Conservation (phyloP, 2,797 vertebrate species). For the Denticeps clupeoides region DNA sequence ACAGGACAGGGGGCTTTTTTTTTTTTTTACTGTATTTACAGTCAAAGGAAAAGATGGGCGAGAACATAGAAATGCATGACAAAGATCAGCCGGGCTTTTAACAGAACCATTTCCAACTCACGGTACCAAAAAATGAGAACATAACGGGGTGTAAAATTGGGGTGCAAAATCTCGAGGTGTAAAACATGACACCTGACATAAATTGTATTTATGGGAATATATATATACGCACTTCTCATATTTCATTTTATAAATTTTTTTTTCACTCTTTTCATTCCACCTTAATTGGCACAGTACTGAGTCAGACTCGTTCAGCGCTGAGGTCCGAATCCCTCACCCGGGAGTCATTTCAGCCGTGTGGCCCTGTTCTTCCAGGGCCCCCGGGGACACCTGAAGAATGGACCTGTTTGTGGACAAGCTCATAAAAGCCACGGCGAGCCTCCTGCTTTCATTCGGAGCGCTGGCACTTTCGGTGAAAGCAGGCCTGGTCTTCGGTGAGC, state of each 20-base stretch:
- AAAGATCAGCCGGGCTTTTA: too few relatives aligned
- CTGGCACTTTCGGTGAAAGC: constrained; percentile 21
- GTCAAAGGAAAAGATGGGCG: too few relatives aligned
- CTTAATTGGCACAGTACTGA: constrained; percentile 38
- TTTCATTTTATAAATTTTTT: constrained; percentile 36
- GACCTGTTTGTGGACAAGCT: constrained; percentile 33
- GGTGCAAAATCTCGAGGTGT: constrained; percentile 13
- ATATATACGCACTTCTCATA: constrained; percentile 28
- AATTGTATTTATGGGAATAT: constrained; percentile 39
- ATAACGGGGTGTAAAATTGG: constrained; percentile 15
- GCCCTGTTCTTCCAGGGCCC: constrained; percentile 24
- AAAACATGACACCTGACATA: constrained; percentile 27
- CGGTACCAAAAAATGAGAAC: constrained; percentile 10
- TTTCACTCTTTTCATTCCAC: too few relatives aligned
- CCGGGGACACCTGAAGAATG: constrained; percentile 34
- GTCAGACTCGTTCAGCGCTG: constrained; percentile 17
- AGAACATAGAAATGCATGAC: too few relatives aligned
- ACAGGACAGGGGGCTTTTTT: constrained; percentile 2
- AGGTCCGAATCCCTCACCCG: constrained; percentile 26
- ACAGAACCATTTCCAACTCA: background rate
- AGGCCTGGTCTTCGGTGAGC: constrained; percentile 40
- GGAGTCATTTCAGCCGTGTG: constrained; percentile 34
- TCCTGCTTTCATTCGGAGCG: constrained; percentile 21
- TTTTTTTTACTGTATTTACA: background rate
- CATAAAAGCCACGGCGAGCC: constrained; percentile 36